Evolutionary conservation across 2,113 vertebrate genomes (phyloP).

Genomic region (Oryctolagus cuniculus): DNA sequence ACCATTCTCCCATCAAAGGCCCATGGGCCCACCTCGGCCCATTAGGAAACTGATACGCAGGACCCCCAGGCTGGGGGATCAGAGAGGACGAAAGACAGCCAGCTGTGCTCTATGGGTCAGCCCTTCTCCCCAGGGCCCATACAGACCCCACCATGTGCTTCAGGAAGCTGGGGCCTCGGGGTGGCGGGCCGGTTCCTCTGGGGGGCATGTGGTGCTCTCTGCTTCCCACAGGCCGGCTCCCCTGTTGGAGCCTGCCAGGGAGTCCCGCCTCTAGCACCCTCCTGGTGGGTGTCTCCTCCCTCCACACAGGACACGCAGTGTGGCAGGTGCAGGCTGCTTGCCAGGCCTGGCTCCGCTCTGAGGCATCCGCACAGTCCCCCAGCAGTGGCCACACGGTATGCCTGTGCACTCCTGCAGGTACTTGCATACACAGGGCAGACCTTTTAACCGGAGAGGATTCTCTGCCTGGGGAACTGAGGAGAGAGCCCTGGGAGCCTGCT

Average conservation of each 20-base stretch:
- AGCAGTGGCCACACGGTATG: not conserved
- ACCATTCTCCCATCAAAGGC: not conserved
- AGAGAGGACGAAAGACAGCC: not conserved
- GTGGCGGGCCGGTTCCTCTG: not conserved
- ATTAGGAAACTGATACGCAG: no score
- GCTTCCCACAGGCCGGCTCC: not conserved
- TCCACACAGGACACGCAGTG: not conserved
- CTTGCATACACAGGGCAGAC: not conserved
- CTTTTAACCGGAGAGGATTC: not conserved
- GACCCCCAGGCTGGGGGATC: not conserved
- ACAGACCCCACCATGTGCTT: not conserved
- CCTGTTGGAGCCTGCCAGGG: not conserved
- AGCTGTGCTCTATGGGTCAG: not conserved
- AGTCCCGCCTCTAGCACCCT: not conserved
- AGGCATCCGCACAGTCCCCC: not conserved
- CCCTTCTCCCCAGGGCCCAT: not conserved
- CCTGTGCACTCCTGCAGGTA: rapidly evolving
- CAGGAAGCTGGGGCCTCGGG: not conserved
- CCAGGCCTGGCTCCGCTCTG: no score
- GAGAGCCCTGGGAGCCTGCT: not conserved
- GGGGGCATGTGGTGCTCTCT: no score
- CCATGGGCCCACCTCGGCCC: not conserved
- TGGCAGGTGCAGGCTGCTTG: not conserved
- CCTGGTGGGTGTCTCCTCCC: not conserved
- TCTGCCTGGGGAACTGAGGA: not conserved